phyloP scores from a whole-genome alignment of 2,797 vertebrate species.

The Kryptopterus vitreolus region DNA sequence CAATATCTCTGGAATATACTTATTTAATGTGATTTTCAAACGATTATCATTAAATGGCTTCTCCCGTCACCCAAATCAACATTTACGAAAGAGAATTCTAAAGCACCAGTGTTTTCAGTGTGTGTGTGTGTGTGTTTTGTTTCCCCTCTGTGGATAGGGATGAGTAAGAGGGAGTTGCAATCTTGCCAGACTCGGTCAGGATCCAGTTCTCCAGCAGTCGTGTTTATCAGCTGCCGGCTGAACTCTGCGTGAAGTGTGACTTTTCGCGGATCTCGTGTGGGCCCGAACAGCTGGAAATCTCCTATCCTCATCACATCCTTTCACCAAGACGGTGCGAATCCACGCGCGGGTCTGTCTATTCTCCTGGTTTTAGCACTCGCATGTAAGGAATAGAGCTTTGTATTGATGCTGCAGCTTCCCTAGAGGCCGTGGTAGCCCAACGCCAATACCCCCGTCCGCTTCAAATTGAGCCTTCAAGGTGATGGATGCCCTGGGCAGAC shows the following conservation, averaged over 20 bases:
- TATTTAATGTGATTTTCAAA: neutral
- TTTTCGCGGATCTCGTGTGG: slow-evolving; percentile 49
- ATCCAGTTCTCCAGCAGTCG: slow-evolving; percentile 33
- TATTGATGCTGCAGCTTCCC: slow-evolving; percentile 31
- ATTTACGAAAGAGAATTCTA: neutral
- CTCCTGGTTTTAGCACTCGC: neutral
- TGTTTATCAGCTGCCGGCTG: slow-evolving; percentile 47
- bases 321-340: slow-evolving; percentile 64
- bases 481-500: slow-evolving; percentile 66
- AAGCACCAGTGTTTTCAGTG: slow-evolving; percentile 23
- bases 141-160: slow-evolving; percentile 37
- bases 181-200: slow-evolving; percentile 14
- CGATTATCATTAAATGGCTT: neutral
- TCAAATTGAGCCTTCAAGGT: slow-evolving; percentile 64
- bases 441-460: slow-evolving; percentile 61
- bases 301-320: slow-evolving; percentile 52
- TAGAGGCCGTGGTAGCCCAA: slow-evolving; percentile 49
- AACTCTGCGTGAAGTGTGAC: slow-evolving; percentile 37
- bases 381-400: slow-evolving; percentile 10
- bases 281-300: slow-evolving; percentile 51
- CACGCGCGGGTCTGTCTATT: slow-evolving; percentile 43
- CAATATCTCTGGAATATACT: neutral
- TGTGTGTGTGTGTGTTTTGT: too few species aligned
- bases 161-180: slow-evolving; percentile 60
- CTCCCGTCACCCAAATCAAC: neutral